phyloP scores from a whole-genome alignment of 1,140 invertebrate species.

The Bombus huntii region DNA sequence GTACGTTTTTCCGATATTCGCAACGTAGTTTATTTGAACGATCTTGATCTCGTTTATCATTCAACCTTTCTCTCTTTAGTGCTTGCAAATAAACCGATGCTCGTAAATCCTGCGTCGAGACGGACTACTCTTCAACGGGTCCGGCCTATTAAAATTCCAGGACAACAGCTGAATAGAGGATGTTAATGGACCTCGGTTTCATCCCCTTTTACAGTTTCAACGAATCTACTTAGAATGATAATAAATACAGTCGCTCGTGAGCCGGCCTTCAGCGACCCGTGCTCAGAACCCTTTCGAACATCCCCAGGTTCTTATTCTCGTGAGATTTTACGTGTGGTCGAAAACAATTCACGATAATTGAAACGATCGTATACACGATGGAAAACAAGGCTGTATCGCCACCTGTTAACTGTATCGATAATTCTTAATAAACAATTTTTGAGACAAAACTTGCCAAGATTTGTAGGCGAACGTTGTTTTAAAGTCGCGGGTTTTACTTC shows the following conservation, averaged over 20 bases:
- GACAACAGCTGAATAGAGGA: constrained; percentile 50
- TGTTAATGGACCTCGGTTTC: constrained; percentile 22
- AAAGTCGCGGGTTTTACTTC: too few relatives aligned
- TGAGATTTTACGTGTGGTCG: neutral
- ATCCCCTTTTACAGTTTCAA: constrained; percentile 6
- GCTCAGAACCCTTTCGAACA: neutral
- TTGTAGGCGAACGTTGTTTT: too few relatives aligned
- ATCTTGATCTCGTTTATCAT: constrained; percentile 46
- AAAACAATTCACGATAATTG: neutral
- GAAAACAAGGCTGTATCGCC: too few relatives aligned
- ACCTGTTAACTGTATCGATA: neutral
- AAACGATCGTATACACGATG: neutral
- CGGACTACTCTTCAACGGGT: constrained; percentile 30
- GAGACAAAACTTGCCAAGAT: too few relatives aligned
- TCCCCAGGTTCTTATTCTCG: neutral
- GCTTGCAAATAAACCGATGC: constrained; percentile 54
- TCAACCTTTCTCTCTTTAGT: neutral
- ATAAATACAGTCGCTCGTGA: constrained; percentile 13
- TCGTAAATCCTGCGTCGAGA: constrained; percentile 42
- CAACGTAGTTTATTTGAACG: constrained; percentile 26
- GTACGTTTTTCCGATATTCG: neutral
- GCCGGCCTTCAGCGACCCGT: neutral
- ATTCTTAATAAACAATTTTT: neutral
- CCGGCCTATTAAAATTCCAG: constrained; percentile 59
- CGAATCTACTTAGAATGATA: constrained; percentile 30